A percentile compares a stretch with the other conserved stretches of the same genome.
These are phyloP conservation scores for Diadumene lineata DNA, from an alignment of 92 coral and sea anemone species.

Conservation along the genomic window DNA sequence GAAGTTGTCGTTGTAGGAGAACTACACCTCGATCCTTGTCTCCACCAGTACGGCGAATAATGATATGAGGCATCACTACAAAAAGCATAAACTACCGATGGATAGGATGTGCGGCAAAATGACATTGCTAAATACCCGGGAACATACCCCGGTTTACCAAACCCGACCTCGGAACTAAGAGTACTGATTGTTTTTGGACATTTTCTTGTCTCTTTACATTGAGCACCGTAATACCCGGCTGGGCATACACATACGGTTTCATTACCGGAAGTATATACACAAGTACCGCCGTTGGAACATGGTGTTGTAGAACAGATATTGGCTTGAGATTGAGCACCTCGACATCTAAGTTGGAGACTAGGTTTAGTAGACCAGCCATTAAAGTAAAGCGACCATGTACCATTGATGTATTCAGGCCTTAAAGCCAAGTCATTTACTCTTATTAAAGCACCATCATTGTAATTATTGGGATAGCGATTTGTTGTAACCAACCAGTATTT, in stretches of 20 bases:
- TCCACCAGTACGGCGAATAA: slow-evolving; percentile 15
- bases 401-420: slow-evolving; percentile 74
- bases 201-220: slow-evolving; percentile 30
- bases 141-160: slow-evolving; percentile 19
- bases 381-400: slow-evolving; percentile 46
- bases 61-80: slow-evolving; percentile 29
- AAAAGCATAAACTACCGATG: slow-evolving; percentile 39
- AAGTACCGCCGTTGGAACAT: slow-evolving; percentile 41
- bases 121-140: slow-evolving; percentile 54
- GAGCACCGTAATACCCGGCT: slow-evolving; percentile 45
- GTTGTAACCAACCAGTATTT: slow-evolving; percentile 58
- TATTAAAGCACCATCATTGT: slow-evolving; percentile 4
- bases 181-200: slow-evolving; percentile 36
- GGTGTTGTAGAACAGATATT: slow-evolving; percentile 50
- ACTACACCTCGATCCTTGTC: slow-evolving; percentile 46
- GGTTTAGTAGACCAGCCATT: slow-evolving; percentile 48
- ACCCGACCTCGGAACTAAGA: not conserved
- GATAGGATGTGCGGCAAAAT: slow-evolving; percentile 48
- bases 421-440: slow-evolving; percentile 58
- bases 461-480: not conserved
- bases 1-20: not conserved
- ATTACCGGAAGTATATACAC: slow-evolving; percentile 69
- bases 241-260: slow-evolving; percentile 73
- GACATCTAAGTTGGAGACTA: slow-evolving; percentile 43
- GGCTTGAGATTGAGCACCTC: slow-evolving; percentile 47